Evolutionary conservation across 2,888 invertebrate genomes (phyloP), one percentile per base, ranked within the genome.

Genomic region (Allophyes oxyacanthae): DNA sequence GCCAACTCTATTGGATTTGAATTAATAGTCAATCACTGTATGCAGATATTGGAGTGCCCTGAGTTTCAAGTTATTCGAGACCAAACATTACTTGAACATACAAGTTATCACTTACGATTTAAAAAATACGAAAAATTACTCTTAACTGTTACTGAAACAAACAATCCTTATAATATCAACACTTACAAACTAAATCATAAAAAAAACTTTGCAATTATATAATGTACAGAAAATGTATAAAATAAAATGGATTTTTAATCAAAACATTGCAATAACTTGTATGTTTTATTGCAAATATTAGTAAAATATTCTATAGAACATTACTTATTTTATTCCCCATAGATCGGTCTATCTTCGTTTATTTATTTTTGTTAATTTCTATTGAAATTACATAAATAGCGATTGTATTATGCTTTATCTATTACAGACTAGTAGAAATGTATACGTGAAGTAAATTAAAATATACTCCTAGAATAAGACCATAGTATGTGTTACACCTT

Each of bases 371-470:
- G 34, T 28, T 9, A 7, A 28, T 33, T 37, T 38, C n/a, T 53
- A 52, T 48, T 52, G 42, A 14, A 25, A 61, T 59, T 44, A 63
- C 11, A 55, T 37, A 14, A 10, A 9, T 36, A 37, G 26, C 60
- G n/a, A n/a, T 59, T 49, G 15, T 57, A 64, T 74, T 71, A 64
- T 65, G 61, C 56, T 62, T 60, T 34, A 48, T 58, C n/a, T 14
- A 41, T 67, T 58, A 60, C 38, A 55, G 45, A 67, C 72, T 63
- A 68, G 58, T 38, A 11, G 43, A 52, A 52, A 48, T 11, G 46
- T 56, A 56, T 34, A 40, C n/a, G 9, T 37, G 11, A 37, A 40
- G 37, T 42, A 45, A 52, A 52, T 56, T 11, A 43, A 68, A 48
- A 38, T 43, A 36, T 38, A 42, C 34, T 30, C 5, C 28, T 46